Conservation (phyloP, 2,888 invertebrate species). For the Leucophenga maculata region DNA sequence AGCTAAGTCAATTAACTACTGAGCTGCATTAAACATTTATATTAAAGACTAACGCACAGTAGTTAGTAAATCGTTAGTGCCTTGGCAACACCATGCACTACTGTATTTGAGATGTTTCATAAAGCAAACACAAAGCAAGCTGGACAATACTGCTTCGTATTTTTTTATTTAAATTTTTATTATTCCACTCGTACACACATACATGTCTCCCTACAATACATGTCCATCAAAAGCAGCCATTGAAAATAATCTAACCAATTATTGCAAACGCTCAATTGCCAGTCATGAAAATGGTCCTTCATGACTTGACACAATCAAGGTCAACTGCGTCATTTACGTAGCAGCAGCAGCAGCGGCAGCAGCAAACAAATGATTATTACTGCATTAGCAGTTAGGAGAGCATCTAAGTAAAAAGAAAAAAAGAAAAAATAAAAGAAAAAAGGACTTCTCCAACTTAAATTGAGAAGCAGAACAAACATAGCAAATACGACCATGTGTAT, state of each 20-base stretch:
- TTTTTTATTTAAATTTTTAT: too few species aligned
- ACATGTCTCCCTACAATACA: constrained; percentile 38
- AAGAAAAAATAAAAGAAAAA: constrained; percentile 24
- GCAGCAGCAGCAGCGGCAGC: constrained; percentile 60
- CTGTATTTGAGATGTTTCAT: too few species aligned
- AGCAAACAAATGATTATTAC: constrained; percentile 64
- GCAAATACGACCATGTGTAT: constrained; percentile 38
- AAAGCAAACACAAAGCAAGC: too few species aligned
- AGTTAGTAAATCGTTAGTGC: too few species aligned
- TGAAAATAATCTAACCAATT: constrained; percentile 59
- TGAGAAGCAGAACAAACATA: constrained; percentile 11
- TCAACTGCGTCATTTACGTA: constrained; percentile 56
- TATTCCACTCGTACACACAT: constrained; percentile 17
- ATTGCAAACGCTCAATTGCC: constrained; percentile 37
- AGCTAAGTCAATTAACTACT: too few species aligned
- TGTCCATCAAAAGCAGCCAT: too few species aligned
- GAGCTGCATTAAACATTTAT: too few species aligned
- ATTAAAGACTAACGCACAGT: too few species aligned
- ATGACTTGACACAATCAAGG: constrained; percentile 45
- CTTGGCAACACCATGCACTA: too few species aligned
- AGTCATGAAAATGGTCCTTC: constrained; percentile 3
- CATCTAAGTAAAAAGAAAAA: too few species aligned
- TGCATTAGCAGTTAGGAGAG: constrained; percentile 43
- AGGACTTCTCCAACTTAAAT: constrained; percentile 9
- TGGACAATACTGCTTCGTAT: too few species aligned